A percentile compares a stretch with the other conserved stretches of the same genome.
These are phyloP conservation scores for Pogonophryne albipinna DNA, from an alignment of 2,797 vertebrate genomes.

Conservation along the genomic window DNA sequence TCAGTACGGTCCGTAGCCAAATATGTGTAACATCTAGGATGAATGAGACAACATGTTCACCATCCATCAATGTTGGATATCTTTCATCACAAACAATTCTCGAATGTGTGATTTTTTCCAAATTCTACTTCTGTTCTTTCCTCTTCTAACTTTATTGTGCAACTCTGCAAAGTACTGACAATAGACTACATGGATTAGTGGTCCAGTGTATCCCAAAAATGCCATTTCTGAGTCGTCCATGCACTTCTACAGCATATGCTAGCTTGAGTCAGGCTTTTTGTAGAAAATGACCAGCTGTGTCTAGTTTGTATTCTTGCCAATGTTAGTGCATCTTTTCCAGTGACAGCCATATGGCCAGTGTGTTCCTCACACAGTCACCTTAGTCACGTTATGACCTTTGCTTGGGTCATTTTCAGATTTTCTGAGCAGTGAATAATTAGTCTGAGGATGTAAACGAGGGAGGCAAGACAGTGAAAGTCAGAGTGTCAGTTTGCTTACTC, in stretches of 20 bases:
- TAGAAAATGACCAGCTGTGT: constrained; percentile 52
- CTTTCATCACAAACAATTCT: not conserved
- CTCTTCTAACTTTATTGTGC: not conserved
- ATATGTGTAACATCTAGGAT: not conserved
- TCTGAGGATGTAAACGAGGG: constrained; percentile 13
- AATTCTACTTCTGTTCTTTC: not conserved
- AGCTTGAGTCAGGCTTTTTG: constrained; percentile 18
- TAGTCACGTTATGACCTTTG: constrained; percentile 60
- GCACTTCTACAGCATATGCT: constrained; percentile 1
- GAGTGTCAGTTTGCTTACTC: constrained; percentile 12
- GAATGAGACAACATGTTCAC: not conserved
- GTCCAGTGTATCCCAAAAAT: not conserved
- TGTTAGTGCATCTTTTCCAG: constrained; percentile 45
- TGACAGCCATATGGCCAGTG: constrained; percentile 73
- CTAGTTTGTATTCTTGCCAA: constrained; percentile 56
- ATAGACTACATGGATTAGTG: not conserved
- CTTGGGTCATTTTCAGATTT: constrained; percentile 49
- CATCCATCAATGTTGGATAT: not conserved
- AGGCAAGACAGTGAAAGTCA: constrained; percentile 34
- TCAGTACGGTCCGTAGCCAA: not conserved
- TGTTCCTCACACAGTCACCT: constrained; percentile 59
- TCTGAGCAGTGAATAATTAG: constrained; percentile 42
- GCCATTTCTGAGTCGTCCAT: not conserved
- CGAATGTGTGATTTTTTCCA: not conserved
- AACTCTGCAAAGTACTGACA: not conserved